A percentile compares a stretch with the other conserved stretches of the same genome.
phyloP scores from a whole-genome alignment of 2,888 invertebrate species.

The Platypus cylindrus region DNA sequence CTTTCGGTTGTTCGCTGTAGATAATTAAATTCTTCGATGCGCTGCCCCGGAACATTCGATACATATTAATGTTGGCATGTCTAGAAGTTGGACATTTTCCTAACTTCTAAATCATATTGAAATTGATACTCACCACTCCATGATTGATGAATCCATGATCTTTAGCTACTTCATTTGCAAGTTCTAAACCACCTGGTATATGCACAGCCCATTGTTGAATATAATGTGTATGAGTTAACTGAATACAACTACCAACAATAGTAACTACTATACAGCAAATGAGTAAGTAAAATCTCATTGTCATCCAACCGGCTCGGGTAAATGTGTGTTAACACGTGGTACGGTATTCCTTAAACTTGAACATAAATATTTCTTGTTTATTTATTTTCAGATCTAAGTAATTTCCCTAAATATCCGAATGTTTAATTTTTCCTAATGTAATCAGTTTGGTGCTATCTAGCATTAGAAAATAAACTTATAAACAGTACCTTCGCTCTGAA shows the following conservation, averaged over 20 bases:
- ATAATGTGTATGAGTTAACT: conserved; percentile 39
- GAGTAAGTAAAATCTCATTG: conserved; percentile 25
- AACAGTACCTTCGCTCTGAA: conserved; percentile 19
- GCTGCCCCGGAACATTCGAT: too few species aligned
- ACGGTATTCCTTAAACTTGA: too few species aligned
- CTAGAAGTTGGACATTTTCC: too few species aligned
- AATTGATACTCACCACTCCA: conserved; percentile 76
- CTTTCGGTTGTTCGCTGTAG: too few species aligned
- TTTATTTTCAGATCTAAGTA: conserved; percentile 9
- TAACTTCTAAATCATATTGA: too few species aligned
- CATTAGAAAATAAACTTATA: conserved; percentile 16
- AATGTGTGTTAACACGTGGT: too few species aligned
- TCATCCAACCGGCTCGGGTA: conserved; percentile 19
- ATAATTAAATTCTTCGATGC: too few species aligned
- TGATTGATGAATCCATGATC: conserved; percentile 76
- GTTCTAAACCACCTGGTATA: conserved; percentile 50
- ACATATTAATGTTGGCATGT: too few species aligned
- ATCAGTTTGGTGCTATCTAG: conserved; percentile 13
- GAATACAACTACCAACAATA: conserved; percentile 17
- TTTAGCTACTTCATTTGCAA: conserved; percentile 61
- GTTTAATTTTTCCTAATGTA: conserved; percentile 15
- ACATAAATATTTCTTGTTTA: too few species aligned
- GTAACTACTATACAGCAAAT: conserved; percentile 22
- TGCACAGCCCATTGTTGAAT: conserved; percentile 81
- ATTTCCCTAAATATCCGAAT: conserved; percentile 12